Conservation (phyloP, 2,113 vertebrate species). For the Butorides virescens region DNA sequence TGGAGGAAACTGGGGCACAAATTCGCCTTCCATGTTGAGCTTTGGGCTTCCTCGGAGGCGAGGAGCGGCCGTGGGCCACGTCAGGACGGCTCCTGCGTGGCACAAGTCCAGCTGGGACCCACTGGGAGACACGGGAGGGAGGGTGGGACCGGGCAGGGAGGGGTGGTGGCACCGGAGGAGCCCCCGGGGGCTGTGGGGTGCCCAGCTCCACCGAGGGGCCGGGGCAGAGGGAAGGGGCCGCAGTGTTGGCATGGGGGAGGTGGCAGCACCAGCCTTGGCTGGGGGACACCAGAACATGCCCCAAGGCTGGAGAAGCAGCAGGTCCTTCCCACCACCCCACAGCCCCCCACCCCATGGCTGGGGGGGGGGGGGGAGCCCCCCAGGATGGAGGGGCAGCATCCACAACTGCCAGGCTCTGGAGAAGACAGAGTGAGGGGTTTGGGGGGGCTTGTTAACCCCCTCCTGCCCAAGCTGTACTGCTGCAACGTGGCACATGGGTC, state of each 20-base stretch:
- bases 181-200: too few species aligned
- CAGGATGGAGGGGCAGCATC: not conserved
- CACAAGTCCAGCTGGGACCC: not conserved
- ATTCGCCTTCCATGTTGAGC: rapidly evolving
- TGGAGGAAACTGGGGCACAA: not conserved
- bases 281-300: not conserved
- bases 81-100: rapidly evolving
- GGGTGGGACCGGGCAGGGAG: not conserved
- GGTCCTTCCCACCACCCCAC: not conserved
- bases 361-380: too few species aligned
- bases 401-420: not conserved
- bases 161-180: not conserved
- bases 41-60: not conserved
- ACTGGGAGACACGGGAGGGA: rapidly evolving
- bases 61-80: rapidly evolving
- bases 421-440: not conserved
- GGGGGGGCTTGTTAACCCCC: not conserved
- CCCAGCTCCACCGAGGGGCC: not conserved
- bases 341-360: too few species aligned
- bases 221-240: not conserved
- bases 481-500: rapidly evolving
- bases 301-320: not conserved
- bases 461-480: not conserved
- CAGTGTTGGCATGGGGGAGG: not conserved
- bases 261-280: not conserved